Percentiles rank a stretch among this genome's conserved stretches.
These are phyloP conservation scores for Pinctada fucata DNA, from an alignment of 2,888 invertebrate species.

Conservation along the genomic window DNA sequence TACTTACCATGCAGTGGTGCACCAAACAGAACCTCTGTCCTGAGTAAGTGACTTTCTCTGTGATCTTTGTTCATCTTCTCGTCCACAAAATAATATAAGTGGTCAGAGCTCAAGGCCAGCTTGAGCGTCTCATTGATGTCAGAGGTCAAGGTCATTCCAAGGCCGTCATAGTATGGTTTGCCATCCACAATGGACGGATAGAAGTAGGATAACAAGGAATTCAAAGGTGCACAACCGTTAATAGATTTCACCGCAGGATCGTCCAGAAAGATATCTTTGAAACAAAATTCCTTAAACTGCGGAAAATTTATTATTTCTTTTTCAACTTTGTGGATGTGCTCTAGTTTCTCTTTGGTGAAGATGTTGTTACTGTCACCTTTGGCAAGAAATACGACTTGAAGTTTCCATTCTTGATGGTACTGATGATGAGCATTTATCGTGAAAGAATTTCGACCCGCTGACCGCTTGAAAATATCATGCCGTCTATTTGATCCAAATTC, in stretches of 20 bases:
- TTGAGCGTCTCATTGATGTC: slow-evolving; percentile 64
- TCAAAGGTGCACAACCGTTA: slow-evolving; percentile 69
- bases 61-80: slow-evolving; percentile 65
- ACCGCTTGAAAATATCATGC: slow-evolving; percentile 12
- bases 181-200: slow-evolving; percentile 62
- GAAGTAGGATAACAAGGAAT: slow-evolving; percentile 71
- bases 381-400: slow-evolving; percentile 67
- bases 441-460: not conserved
- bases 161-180: slow-evolving; percentile 65
- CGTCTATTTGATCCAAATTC: not conserved
- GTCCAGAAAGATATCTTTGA: slow-evolving; percentile 49
- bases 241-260: slow-evolving; percentile 57
- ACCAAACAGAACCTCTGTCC: slow-evolving; percentile 72
- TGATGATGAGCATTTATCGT: slow-evolving; percentile 25
- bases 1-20: slow-evolving; percentile 67
- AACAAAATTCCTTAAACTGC: slow-evolving; percentile 67
- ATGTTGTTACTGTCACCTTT: slow-evolving; percentile 65
- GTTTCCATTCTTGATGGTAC: slow-evolving; percentile 51
- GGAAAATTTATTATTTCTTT: slow-evolving; percentile 59
- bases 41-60: slow-evolving; percentile 60
- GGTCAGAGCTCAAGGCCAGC: slow-evolving; percentile 63
- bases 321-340: slow-evolving; percentile 68
- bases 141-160: slow-evolving; percentile 49
- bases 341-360: slow-evolving; percentile 67
- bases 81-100: slow-evolving; percentile 72